Percentiles rank a stretch among this genome's conserved stretches.
Evolutionary conservation across 2,113 vertebrate genomes (phyloP).

Genomic region (Apus apus): DNA sequence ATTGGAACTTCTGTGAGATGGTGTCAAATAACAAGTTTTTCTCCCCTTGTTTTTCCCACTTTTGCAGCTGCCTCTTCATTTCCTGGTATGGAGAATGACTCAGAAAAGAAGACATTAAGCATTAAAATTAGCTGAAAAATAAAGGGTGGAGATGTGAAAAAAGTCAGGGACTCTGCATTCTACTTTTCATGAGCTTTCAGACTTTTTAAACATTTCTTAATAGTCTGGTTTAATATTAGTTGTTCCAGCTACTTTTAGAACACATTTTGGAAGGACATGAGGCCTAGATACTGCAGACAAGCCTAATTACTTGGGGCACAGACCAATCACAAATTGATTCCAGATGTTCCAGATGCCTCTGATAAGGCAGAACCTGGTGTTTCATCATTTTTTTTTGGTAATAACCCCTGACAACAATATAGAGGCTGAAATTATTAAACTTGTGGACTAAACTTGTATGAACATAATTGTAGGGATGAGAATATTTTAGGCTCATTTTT

Average conservation of each 20-base stretch:
- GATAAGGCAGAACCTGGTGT: background rate
- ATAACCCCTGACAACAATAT: background rate
- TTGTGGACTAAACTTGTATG: background rate
- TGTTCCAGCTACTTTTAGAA: conserved; percentile 31
- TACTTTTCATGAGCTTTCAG: conserved; percentile 54
- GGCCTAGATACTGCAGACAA: background rate
- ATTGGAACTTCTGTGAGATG: conserved; percentile 45
- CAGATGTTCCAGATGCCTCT: background rate
- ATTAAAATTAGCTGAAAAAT: conserved; percentile 67
- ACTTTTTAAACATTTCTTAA: conserved; percentile 34
- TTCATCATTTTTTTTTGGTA: background rate
- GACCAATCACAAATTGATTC: background rate
- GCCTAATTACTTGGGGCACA: background rate
- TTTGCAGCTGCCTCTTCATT: conserved; percentile 71
- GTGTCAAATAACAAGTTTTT: conserved; percentile 65
- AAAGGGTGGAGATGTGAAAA: conserved; percentile 69
- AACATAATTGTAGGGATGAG: background rate
- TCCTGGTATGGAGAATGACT: conserved; percentile 61
- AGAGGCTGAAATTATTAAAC: background rate
- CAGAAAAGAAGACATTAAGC: conserved; percentile 57
- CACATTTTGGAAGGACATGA: conserved; percentile 14
- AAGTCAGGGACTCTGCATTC: conserved; percentile 49
- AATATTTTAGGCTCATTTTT: background rate
- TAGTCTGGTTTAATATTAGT: conserved; percentile 15
- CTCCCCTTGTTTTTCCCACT: conserved; percentile 64